phyloP scores from a whole-genome alignment of 2,888 invertebrate species.

The Chironomus riparius region DNA sequence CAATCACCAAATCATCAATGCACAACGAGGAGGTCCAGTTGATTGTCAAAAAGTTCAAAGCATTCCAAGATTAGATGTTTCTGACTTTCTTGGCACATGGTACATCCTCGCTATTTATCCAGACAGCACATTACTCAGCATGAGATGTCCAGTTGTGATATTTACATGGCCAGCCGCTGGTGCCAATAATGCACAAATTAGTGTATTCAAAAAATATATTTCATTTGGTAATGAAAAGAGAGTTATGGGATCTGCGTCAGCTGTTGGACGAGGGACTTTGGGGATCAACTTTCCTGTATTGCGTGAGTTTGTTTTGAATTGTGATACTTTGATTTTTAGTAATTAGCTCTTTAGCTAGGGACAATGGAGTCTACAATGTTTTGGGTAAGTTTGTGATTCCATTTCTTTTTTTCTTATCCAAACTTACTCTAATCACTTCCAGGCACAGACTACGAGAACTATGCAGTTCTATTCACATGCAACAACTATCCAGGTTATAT shows the following conservation, averaged over 20 bases:
- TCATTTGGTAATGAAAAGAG: background rate
- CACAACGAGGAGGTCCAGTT: no score
- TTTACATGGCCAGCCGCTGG: no score
- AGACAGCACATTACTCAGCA: background rate
- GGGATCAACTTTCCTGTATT: background rate
- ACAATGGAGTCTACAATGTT: no score
- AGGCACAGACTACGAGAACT: background rate
- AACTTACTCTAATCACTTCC: no score
- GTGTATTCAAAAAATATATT: background rate
- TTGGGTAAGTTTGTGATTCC: no score
- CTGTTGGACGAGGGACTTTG: background rate
- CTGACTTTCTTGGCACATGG: background rate
- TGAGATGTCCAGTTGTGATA: background rate
- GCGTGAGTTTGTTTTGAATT: background rate
- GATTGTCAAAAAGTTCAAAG: no score
- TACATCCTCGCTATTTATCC: background rate
- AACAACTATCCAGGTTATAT: background rate
- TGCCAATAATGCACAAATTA: no score
- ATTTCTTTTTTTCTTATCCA: no score
- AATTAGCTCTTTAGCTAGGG: no score
- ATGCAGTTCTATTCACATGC: background rate
- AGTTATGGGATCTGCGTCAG: background rate
- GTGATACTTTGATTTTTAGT: background rate
- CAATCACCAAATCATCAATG: no score
- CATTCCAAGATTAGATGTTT: background rate